A percentile compares a stretch with the other conserved stretches of the same genome.
Conservation (phyloP, 2,113 vertebrate genomes). For the Hippocampus mohnikei region DNA sequence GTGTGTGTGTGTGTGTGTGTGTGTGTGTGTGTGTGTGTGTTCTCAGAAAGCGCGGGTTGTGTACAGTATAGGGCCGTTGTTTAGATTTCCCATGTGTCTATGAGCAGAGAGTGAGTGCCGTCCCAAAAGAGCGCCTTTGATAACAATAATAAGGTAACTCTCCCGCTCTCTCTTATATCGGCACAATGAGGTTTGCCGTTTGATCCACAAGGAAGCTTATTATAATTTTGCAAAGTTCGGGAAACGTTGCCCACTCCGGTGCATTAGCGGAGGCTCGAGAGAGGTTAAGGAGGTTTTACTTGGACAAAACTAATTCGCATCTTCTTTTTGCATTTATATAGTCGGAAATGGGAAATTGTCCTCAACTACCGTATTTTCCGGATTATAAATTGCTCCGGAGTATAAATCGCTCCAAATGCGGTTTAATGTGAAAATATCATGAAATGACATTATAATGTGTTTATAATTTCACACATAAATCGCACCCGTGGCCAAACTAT, state of each 20-base stretch:
- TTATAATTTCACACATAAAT: no score
- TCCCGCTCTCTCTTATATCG: constrained; percentile 39
- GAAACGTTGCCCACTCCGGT: constrained; percentile 48
- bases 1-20: no score
- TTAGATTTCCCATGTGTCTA: constrained; percentile 58
- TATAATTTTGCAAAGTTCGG: constrained; percentile 41
- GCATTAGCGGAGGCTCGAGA: constrained; percentile 45
- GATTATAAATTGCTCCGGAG: no score
- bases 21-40: constrained; percentile 13
- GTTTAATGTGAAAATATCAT: no score
- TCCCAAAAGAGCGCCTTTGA: constrained; percentile 70
- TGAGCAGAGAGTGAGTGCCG: constrained; percentile 47
- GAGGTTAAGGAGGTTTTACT: not conserved
- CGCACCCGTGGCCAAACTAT: no score
- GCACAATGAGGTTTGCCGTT: constrained; percentile 64
- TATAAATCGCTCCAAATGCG: no score
- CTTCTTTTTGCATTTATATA: not conserved
- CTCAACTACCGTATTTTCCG: no score
- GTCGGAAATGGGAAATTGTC: not conserved
- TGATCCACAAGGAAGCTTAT: constrained; percentile 66
- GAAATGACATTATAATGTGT: no score
- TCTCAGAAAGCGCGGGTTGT: constrained; percentile 30
- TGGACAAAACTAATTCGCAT: not conserved
- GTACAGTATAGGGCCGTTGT: constrained; percentile 56
- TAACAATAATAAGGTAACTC: constrained; percentile 71